Base-by-base conservation (phyloP, 2,888 invertebrate species). In the Tachina grossa region DNA sequence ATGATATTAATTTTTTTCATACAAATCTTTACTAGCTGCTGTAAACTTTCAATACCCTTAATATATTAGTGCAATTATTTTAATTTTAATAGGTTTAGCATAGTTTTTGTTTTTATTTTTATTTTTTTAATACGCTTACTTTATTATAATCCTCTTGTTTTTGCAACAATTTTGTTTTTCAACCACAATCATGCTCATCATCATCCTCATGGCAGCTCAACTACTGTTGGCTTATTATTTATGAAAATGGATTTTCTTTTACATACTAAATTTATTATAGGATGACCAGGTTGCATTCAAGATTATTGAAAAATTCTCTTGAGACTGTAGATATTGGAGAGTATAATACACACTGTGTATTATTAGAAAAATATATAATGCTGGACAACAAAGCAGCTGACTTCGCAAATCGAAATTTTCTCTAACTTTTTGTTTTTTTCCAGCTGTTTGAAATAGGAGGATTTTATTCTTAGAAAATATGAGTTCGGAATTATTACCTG, bases 121-220 rank as follows among this genome's bases (percentile, higher is more conserved):
- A 19, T 19, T 14, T 31, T 39, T 51, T 69, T 22, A 68, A 59
- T 51, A 41, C 22, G n/a, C 41, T 22, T 68, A 66, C n/a, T 74
- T 61, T 43, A 61, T 61, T 69, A 78, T 61, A 59, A 78, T 61
- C 59, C 59, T 68, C 68, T 61, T 43, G 43, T 71, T 71, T 71
- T 53, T 39, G n/a, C 53, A 63, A 71, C 41, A 61, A 69, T 78
- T 47, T 13, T 53, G 3, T 41, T 16, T 41, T 41, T 41, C 53
- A 77, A 39, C 53, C 61, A 63, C 63, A 76, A 55, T 76, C 65
- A 55, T 45, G n/a, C 10, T 43, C 45, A 71, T 71, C 53, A 69
- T 79, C 78, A 61, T 45, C 43, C 61, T 22, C 43, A 43, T 59
- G 9, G 16, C 59, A 31, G 31, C 31, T 31, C 31, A 78, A 53